A percentile compares a stretch with the other conserved stretches of the same genome.
phyloP scores from a whole-genome alignment of 2,797 vertebrate species.

The Halcyon chelicuti region DNA sequence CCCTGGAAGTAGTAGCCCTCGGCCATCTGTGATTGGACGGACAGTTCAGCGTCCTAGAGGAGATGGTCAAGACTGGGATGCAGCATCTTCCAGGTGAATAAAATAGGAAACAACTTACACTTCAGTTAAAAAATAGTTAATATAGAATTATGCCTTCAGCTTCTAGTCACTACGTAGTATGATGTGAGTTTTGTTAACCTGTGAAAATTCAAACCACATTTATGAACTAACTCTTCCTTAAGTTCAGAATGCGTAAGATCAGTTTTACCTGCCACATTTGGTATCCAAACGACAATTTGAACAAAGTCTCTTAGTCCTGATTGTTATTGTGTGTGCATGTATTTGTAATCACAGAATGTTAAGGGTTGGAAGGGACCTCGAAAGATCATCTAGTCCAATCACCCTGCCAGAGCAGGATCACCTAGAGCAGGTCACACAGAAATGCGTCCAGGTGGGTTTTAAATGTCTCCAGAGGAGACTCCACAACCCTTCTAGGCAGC shows the following conservation, averaged over 20 bases:
- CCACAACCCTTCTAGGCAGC: too few species aligned
- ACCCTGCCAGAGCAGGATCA: too few species aligned
- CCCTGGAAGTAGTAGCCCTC: conserved; percentile 86
- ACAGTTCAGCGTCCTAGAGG: conserved; percentile 90
- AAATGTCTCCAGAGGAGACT: too few species aligned
- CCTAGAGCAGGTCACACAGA: too few species aligned
- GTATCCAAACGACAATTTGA: neutral
- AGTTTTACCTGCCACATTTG: neutral
- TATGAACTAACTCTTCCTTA: neutral
- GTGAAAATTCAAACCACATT: neutral
- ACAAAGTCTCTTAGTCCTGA: neutral
- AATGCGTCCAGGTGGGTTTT: too few species aligned
- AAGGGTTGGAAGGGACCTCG: too few species aligned
- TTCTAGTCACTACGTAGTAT: neutral
- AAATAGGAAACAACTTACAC: neutral
- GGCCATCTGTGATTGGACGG: conserved; percentile 93
- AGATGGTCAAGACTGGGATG: conserved; percentile 96
- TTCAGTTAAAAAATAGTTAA: neutral
- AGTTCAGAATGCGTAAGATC: neutral
- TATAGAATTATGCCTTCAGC: neutral
- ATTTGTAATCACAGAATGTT: neutral
- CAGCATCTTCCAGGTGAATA: conserved; percentile 88
- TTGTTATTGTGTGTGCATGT: neutral
- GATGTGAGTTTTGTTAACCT: neutral
- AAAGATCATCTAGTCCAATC: too few species aligned